phyloP scores from a whole-genome alignment of 2,797 vertebrate genomes.

The Cryptoblepharus egeriae region DNA sequence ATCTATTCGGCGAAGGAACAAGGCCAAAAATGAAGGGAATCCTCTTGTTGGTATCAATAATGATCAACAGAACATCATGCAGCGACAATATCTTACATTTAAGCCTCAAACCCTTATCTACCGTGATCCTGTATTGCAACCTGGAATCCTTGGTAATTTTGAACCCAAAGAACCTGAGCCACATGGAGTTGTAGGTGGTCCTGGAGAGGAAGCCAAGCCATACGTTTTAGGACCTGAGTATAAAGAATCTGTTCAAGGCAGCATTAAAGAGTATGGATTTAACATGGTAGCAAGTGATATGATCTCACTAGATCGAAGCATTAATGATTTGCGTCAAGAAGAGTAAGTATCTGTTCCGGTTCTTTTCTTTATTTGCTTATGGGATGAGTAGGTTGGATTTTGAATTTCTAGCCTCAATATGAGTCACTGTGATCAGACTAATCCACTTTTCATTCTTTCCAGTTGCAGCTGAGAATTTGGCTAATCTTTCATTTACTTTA shows the following conservation, averaged over 20 bases:
- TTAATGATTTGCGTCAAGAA: constrained; percentile 93
- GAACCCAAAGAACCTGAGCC: constrained; percentile 92
- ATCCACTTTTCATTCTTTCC: not conserved
- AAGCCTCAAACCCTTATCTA: constrained; percentile 88
- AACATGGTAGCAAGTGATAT: constrained; percentile 99
- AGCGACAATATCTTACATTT: constrained; percentile 94
- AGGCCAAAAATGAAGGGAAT: constrained; percentile 79
- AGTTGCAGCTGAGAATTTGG: constrained; percentile 13
- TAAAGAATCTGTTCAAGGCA: constrained; percentile 90
- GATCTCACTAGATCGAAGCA: constrained; percentile 95
- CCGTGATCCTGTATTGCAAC: constrained; percentile 84
- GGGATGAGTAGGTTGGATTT: constrained; percentile 27
- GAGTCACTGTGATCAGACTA: constrained; percentile 12
- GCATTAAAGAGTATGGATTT: constrained; percentile 98
- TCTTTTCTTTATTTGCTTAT: constrained; percentile 34
- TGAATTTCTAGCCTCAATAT: constrained; percentile 17
- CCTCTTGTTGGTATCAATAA: constrained; percentile 73
- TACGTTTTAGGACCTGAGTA: constrained; percentile 92
- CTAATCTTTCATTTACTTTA: constrained; percentile 29
- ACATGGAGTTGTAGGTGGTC: constrained; percentile 86
- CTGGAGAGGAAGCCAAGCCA: constrained; percentile 91
- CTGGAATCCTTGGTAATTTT: constrained; percentile 89
- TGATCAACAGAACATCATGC: constrained; percentile 85
- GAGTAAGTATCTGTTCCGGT: constrained; percentile 86
- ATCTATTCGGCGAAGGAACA: constrained; percentile 90